phyloP scores from a whole-genome alignment of 2,888 invertebrate species.

The Tupiocoris notatus region DNA sequence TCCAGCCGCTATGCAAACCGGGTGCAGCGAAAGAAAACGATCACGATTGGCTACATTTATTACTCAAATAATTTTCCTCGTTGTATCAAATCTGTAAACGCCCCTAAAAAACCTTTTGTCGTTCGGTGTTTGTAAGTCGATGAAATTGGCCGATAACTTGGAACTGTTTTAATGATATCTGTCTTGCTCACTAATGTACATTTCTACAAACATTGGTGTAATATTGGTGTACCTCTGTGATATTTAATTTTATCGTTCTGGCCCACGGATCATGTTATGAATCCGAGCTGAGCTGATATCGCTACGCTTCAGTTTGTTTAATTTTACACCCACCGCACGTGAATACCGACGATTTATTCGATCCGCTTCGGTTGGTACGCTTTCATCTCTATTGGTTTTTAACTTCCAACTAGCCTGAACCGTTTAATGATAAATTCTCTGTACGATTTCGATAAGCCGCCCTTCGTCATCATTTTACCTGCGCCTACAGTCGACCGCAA shows the following conservation, averaged over 20 bases:
- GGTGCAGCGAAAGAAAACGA: slow-evolving; percentile 50
- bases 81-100: slow-evolving; percentile 30
- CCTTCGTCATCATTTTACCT: no score
- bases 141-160: neutral
- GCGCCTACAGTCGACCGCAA: no score
- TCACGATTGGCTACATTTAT: slow-evolving; percentile 18
- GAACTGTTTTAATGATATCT: slow-evolving; percentile 11
- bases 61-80: slow-evolving; percentile 29
- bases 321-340: neutral
- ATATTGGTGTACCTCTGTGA: slow-evolving; percentile 37
- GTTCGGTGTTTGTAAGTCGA: slow-evolving; percentile 9
- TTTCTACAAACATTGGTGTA: slow-evolving; percentile 26
- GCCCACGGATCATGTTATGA: neutral
- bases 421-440: no score
- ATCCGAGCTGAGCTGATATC: neutral
- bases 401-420: no score
- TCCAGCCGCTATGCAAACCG: slow-evolving; percentile 77
- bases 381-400: no score
- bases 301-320: neutral
- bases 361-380: no score
- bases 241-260: slow-evolving; percentile 22
- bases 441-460: no score
- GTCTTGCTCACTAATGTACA: slow-evolving; percentile 35
- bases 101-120: slow-evolving; percentile 3
- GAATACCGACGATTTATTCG: neutral